phyloP scores from a whole-genome alignment of 2,113 vertebrate species.

The Theristicus caerulescens region DNA sequence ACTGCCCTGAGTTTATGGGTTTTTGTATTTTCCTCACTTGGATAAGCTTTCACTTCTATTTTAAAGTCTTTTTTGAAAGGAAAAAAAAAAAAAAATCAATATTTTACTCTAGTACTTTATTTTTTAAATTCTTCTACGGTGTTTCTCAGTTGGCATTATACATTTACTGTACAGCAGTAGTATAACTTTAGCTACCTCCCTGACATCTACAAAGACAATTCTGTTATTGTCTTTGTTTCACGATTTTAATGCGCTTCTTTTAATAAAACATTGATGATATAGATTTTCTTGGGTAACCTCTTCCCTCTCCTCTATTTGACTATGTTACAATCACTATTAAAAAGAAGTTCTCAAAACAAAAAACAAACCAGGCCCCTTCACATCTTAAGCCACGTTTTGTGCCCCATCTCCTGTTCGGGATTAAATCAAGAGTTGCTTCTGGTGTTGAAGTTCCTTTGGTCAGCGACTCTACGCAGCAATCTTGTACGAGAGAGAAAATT shows the following conservation, averaged over 20 bases:
- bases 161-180: not conserved
- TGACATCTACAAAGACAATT: not conserved
- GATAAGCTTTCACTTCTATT: slow-evolving; percentile 9
- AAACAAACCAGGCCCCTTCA: not conserved
- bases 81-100: not conserved
- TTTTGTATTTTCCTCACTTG: not conserved
- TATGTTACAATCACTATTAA: not conserved
- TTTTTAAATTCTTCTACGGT: not conserved
- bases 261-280: not conserved
- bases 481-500: not conserved
- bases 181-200: not conserved
- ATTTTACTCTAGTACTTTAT: not conserved
- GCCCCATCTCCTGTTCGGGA: not conserved
- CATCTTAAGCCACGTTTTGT: not conserved
- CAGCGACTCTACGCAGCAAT: not conserved
- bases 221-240: not conserved
- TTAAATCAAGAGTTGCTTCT: not conserved
- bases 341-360: not conserved
- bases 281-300: not conserved
- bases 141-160: not conserved
- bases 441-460: not conserved
- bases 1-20: not conserved
- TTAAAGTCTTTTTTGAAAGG: not conserved
- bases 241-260: not conserved
- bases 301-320: not conserved